These are phyloP conservation scores for Diadumene lineata DNA, from an alignment of 92 coral and sea anemone genomes.

Conservation along the genomic window DNA sequence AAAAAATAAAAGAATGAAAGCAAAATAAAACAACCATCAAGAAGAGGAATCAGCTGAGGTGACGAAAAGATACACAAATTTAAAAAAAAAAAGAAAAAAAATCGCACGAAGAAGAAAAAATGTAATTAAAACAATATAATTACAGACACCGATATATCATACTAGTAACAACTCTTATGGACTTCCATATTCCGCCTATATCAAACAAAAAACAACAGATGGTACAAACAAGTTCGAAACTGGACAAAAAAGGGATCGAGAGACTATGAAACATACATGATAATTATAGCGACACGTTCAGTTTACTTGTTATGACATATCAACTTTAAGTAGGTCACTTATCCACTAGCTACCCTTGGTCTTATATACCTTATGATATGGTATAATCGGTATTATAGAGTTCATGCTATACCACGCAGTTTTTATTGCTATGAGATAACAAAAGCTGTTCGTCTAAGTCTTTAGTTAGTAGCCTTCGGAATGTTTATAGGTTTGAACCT, in stretches of 20 bases:
- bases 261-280: not conserved
- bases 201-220: too few species aligned
- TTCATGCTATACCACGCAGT: conserved; percentile 8
- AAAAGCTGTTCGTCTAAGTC: conserved; percentile 20
- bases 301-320: not conserved
- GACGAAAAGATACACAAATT: not conserved
- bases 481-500: conserved; percentile 37
- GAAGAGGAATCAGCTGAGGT: not conserved
- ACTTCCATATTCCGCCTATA: too few species aligned
- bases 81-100: not conserved
- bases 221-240: not conserved
- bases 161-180: too few species aligned
- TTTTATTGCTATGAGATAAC: conserved; percentile 16
- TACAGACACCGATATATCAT: too few species aligned
- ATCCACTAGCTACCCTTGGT: not conserved
- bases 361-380: conserved; percentile 19
- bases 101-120: not conserved
- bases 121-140: too few species aligned
- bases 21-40: too few species aligned
- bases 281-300: not conserved
- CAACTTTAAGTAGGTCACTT: not conserved
- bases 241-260: not conserved
- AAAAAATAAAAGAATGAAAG: not conserved
- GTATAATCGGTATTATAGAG: conserved; percentile 25
- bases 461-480: conserved; percentile 11